Base-by-base conservation (phyloP, 1,140 invertebrate species). In the Paraescarpia echinospica region DNA sequence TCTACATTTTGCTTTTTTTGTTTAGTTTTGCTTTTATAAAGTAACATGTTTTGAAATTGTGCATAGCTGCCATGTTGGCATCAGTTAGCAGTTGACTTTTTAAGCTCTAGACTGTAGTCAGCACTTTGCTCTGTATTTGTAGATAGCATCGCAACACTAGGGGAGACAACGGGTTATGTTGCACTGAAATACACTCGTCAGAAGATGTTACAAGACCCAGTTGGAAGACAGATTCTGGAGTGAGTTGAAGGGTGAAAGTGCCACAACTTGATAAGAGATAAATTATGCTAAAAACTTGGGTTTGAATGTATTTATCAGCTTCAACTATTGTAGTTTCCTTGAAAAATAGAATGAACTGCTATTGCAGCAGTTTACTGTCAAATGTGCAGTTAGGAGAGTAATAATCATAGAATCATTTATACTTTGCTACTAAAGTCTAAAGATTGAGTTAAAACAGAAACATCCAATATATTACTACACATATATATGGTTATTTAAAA, bases 71-170 rank as follows among this genome's bases (percentile, higher is more conserved):
- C 14, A 18, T 90, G 89, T 34, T 34, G 34, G 27, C 33, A 90
- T 0, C 34, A 35, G 34, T 34, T 90, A n/a, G 14, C 35, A 22
- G 89, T 34, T n/a, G 35, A 90, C 14, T 90, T 18, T 90, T 18
- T 31, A 12, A 34, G 33, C 35, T 90, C 33, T 31, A 22, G 33
- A 35, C 89, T 33, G 27, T 22, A 31, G 89, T 27, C 8, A 90
- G 35, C 14, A 9, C 18, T 90, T 90, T 34, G 33, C 41, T 35
- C 91, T 91, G 8, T 6, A 27, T 35, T 51, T 92, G 9, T 89
- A 92, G 92, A 92, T 92, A 92, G 51, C 48, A 51, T 92, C n/a
- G 92, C 92, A 12, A 92, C 92, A 14, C 48, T 92, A 34, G 92
- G 92, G 6, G 92, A 92, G 34, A 92, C 92, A 14, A 92, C 92